phyloP scores from a whole-genome alignment of 2,113 vertebrate species.

The Dasyprocta punctata region DNA sequence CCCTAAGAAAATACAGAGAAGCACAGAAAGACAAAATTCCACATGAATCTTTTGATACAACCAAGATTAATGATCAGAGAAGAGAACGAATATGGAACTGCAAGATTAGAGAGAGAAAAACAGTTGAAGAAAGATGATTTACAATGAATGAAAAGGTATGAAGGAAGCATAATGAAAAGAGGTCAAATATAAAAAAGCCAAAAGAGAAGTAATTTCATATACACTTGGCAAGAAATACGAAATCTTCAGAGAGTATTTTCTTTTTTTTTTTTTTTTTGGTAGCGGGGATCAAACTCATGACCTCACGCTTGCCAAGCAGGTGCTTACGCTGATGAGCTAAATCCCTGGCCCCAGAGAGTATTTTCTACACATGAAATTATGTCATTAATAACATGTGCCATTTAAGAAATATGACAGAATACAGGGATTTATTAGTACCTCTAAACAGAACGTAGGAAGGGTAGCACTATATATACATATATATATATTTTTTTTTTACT shows the following conservation, averaged over 20 bases:
- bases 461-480: neutral
- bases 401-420: neutral
- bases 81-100: slow-evolving; percentile 16
- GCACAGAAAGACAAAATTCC: neutral
- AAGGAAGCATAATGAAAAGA: slow-evolving; percentile 11
- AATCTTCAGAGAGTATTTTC: neutral
- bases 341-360: no score
- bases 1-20: neutral
- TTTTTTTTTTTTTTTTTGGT: no score
- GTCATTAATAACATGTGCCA: neutral
- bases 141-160: neutral
- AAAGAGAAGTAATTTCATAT: neutral
- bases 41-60: neutral
- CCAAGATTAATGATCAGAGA: neutral
- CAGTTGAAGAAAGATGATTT: neutral
- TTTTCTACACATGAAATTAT: neutral
- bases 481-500: neutral
- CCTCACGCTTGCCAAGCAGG: no score
- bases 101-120: slow-evolving; percentile 43
- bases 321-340: no score
- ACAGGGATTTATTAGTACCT: neutral
- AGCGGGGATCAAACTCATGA: no score
- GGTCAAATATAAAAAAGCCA: neutral
- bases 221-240: neutral
- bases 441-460: neutral